Evolutionary conservation across 2,113 vertebrate species (phyloP), one percentile per base, ranked within the genome.

Genomic region (Urocitellus parryii): DNA sequence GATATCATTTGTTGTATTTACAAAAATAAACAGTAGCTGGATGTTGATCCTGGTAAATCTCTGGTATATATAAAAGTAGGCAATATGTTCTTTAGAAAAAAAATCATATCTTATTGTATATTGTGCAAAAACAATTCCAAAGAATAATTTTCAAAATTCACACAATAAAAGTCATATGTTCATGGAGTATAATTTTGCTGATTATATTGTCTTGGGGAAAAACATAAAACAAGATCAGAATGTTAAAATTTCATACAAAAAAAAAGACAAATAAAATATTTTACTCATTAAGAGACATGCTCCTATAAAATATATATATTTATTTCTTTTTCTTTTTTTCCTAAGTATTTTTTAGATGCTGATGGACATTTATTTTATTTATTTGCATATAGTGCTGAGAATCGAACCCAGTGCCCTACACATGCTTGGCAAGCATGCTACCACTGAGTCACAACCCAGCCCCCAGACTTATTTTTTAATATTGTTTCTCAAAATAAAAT

Each of bases 401-500:
- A 45, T 45, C 45, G 45, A 45, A 45, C 45, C 45, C 45, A 45
- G 45, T 45, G 45, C 45, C 42, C 8, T 45, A 45, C 45, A 45
- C 45, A 45, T 45, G 45, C 45, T 45, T 45, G 45, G 45, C 45
- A 45, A 45, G 45, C 45, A 45, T 1, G 8, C 8, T 45, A 45
- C 45, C 45, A 45, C 45, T 45, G 45, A 45, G 45, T 45, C 45
- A 45, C 45, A 45, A 45, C 45, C 45, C 45, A 45, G 7, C 45
- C 45, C 45, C 45, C 7, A 42, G 45, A n/a, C 73, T 2, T 89
- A n/a, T 76, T 84, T 96, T 14, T 88, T 42, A 84, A 86, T 74
- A 34, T 79, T 74, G n/a, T 94, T 85, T 78, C 11, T 65, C 65
- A 51, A 82, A 93, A 76, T 79, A 77, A 96, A 82, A 90, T 53